Base-by-base conservation (phyloP, 92 coral and sea anemone genomes). In the Desmophyllum pertusum region DNA sequence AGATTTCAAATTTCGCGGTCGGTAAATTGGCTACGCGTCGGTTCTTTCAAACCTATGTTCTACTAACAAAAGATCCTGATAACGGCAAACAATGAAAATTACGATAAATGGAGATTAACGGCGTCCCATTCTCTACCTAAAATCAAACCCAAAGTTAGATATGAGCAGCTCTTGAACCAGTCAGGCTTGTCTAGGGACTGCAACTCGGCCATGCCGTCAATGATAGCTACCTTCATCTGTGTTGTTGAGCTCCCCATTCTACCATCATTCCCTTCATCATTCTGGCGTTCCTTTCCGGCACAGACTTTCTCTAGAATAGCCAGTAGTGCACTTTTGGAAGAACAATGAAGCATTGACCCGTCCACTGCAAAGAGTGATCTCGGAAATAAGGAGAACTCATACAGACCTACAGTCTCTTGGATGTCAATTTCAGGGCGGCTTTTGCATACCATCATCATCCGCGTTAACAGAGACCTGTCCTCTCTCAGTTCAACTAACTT, bases 311-410 rank as follows among this genome's bases (percentile, higher is more conserved):
- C 87, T 15, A 87, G 36, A 38, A 83, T 39, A 68, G 55, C 21
- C 80, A 68, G 64, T 3, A 88, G 84, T 5, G 85, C 88, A 67
- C 84, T 77, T 59, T 88, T 88, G 18, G 27, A 19, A n/a, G 88
- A 37, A 11, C 84, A 88, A 18, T 77, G 77, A 36, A 84, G 43
- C 75, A 78, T 84, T 37, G 88, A 18, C 25, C 91, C 88, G 65
- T 76, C 88, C 1, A 77, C 72, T 41, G 81, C 91, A 42, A 88
- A 88, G 3, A 88, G 45, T 0, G 88, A 21, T 41, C 73, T 62
- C 15, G 88, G 84, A 2, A 88, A 88, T 0, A 85, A 65, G 59
- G 73, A 65, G 70, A 85, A 77, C 51, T 84, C 88, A 37, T 74
- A 63, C 13, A 1, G 1, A 8, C 81, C 81, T 10, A 83, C 29